Evolutionary conservation across 1,140 invertebrate genomes (phyloP), one percentile per base, ranked within the genome.

Genomic region (Brachionus plicatilis): DNA sequence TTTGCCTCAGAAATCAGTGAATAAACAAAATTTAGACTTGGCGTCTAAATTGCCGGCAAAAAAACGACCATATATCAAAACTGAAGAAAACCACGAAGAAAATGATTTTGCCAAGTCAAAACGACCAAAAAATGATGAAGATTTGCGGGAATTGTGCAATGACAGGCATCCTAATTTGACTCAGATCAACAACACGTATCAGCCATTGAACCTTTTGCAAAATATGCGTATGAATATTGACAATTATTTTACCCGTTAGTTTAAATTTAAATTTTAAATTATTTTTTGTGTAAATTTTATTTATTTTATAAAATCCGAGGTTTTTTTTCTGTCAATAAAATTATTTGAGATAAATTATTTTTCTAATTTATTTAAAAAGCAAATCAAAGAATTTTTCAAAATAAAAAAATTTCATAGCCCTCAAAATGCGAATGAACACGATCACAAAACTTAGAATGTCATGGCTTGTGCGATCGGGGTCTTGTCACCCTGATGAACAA

Each of bases 201-300:
- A 76, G 43, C 72, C 72, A 14, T 50, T 76, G 14, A 45, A 76
- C 33, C 47, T 76, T n/a, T 24, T 76, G n/a, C 72, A 76, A 50
- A 76, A 76, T 50, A 76, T 76, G 72, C 72, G 72, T 3, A 50
- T 76, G 43, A 76, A 76, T 76, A 50, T 76, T 27, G 72, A 76
- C 20, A 45, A 76, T 14, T 76, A 76, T 29, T 76, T 76, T 76
- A 17, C 43, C 9, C 43, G 11, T 76, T 76, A 41, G 37, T 70
- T 70, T 37, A 70, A 66, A n/a, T 53, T 37, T 37, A 37, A 29
- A 20, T 56, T 20, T 17, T 56, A n/a, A 60, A 27, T 60, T 60
- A 60, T 60, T 60, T n/a, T 24, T 20, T 24, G 17, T 60, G 53
- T 60, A 43, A 17, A 72, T 9, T 43, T n/a, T 20, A 43, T 43